Conservation (phyloP, 2,797 vertebrate species). For the Lepus oiostolus region DNA sequence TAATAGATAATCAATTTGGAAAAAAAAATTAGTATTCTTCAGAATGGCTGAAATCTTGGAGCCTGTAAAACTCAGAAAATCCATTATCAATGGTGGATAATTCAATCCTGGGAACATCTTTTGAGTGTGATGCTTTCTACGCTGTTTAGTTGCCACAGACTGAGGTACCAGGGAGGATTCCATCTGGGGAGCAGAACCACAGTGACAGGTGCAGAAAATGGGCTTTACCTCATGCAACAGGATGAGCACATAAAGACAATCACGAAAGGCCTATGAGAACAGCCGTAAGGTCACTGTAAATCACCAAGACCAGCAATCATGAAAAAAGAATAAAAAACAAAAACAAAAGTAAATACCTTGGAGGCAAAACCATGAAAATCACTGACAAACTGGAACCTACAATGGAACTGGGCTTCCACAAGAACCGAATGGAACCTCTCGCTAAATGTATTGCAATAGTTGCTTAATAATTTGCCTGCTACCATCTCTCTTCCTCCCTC, state of each 20-base stretch:
- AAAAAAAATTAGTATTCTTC: background rate
- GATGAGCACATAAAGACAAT: background rate
- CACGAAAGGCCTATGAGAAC: background rate
- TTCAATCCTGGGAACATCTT: background rate
- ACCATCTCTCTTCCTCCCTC: background rate
- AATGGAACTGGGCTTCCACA: background rate
- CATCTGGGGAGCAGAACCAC: background rate
- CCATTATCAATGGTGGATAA: background rate
- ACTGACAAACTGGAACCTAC: background rate
- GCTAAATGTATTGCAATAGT: background rate
- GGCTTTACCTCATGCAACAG: background rate
- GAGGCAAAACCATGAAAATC: background rate
- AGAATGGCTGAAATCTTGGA: background rate
- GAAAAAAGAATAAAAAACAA: too few relatives aligned
- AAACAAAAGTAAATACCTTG: background rate
- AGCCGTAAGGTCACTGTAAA: background rate
- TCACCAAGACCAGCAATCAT: background rate
- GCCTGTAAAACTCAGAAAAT: background rate
- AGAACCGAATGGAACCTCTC: background rate
- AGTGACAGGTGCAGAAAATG: background rate
- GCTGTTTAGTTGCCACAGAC: background rate
- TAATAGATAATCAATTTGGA: background rate
- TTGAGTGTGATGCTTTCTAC: background rate
- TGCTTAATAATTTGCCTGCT: background rate
- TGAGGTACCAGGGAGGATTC: background rate